Evolutionary conservation across 2,888 invertebrate genomes (phyloP).

Genomic region (Parthenolecanium corni): DNA sequence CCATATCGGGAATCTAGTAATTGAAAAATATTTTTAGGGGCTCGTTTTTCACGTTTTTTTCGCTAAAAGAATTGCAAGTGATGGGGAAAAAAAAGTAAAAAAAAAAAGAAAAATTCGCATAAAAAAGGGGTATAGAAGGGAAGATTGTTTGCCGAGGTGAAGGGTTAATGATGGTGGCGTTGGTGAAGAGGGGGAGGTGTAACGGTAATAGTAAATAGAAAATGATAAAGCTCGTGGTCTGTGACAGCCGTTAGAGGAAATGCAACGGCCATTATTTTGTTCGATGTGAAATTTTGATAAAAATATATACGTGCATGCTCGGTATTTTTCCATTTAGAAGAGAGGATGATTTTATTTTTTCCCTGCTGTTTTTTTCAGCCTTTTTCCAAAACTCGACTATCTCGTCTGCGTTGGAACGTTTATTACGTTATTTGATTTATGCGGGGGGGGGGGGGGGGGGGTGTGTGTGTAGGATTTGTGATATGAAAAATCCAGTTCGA

Average conservation of each 20-base stretch:
- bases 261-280: constrained; percentile 23
- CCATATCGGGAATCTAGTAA: constrained; percentile 18
- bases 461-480: too few relatives aligned
- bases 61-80: neutral
- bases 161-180: neutral
- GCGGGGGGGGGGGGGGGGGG: too few relatives aligned
- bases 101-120: too few relatives aligned
- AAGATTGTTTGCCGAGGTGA: too few relatives aligned
- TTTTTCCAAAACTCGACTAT: neutral
- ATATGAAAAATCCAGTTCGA: too few relatives aligned
- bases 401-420: neutral
- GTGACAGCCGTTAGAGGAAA: constrained; percentile 26
- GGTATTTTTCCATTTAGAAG: neutral
- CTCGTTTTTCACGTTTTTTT: constrained; percentile 10
- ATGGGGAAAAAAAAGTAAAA: too few relatives aligned
- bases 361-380: neutral
- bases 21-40: constrained; percentile 26
- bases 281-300: neutral
- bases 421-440: too few relatives aligned
- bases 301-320: too few relatives aligned
- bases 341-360: neutral
- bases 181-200: neutral
- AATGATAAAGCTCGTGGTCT: constrained; percentile 19
- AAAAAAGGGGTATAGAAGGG: too few relatives aligned
- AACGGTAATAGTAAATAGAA: constrained; percentile 15